Percentiles rank a stretch among this genome's conserved stretches.
phyloP scores from a whole-genome alignment of 2,113 vertebrate genomes.

The Lagenorhynchus albirostris region DNA sequence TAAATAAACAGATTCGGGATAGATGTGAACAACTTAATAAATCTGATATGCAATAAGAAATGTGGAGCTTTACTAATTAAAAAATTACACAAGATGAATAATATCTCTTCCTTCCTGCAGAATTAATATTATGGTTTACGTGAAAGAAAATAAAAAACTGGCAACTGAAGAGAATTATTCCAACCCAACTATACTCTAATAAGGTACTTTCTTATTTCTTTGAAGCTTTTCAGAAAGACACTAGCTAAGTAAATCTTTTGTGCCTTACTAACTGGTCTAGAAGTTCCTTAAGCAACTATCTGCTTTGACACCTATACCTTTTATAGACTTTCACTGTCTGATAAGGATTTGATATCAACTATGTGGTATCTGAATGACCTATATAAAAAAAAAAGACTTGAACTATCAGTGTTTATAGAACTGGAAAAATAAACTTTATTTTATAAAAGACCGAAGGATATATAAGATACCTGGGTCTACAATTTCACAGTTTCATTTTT shows the following conservation, averaged over 20 bases:
- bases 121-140: neutral
- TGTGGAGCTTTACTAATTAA: neutral
- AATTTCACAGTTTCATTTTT: constrained; percentile 2
- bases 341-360: neutral
- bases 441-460: neutral
- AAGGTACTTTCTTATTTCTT: neutral
- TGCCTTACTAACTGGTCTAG: neutral
- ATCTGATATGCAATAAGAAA: neutral
- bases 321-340: neutral
- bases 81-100: neutral
- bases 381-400: neutral
- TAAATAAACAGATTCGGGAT: neutral
- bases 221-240: neutral
- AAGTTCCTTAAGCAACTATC: neutral
- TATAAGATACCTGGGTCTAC: neutral
- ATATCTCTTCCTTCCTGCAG: neutral
- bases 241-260: neutral
- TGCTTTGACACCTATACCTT: neutral
- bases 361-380: neutral
- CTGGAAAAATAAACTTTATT: neutral
- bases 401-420: neutral
- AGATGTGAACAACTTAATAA: neutral
- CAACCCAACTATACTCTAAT: neutral
- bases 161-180: neutral
- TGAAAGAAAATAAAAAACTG: neutral